These are phyloP conservation scores for Nephrotoma guestfalica DNA, from an alignment of 2,888 invertebrate genomes.

Conservation along the genomic window DNA sequence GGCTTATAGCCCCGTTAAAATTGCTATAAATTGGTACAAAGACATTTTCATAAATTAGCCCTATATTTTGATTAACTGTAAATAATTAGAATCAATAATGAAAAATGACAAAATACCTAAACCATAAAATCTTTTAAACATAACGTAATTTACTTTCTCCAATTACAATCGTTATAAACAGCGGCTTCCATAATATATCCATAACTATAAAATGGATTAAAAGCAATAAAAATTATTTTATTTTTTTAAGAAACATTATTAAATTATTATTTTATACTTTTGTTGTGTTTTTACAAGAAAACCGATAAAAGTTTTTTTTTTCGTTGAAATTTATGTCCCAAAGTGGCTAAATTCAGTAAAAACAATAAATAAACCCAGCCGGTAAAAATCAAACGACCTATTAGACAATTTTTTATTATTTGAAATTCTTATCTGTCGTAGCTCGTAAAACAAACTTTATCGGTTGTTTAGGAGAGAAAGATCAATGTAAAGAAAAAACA, in stretches of 20 bases:
- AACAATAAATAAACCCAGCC: not conserved
- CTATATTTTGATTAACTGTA: too few relatives aligned
- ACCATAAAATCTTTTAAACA: not conserved
- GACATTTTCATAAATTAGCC: too few relatives aligned
- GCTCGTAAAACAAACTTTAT: not conserved
- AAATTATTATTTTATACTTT: not conserved
- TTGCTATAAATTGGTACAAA: too few relatives aligned
- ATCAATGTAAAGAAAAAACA: not conserved
- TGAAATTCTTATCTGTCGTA: not conserved
- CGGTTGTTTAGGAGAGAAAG: not conserved
- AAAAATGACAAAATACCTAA: too few relatives aligned
- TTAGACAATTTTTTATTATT: not conserved
- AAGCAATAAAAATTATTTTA: not conserved
- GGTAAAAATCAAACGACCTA: not conserved
- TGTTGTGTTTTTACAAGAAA: not conserved
- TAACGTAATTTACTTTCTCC: not conserved
- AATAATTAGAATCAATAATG: too few relatives aligned
- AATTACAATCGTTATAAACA: not conserved
- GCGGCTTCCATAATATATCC: not conserved
- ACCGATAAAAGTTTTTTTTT: not conserved
- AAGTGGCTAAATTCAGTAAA: not conserved
- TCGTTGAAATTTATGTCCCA: not conserved
- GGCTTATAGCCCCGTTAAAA: too few relatives aligned
- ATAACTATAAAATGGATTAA: not conserved
- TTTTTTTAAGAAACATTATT: not conserved